A percentile compares a stretch with the other conserved stretches of the same genome.
Conservation (phyloP, 2,797 vertebrate species). For the Orientallactaga sibirica region DNA sequence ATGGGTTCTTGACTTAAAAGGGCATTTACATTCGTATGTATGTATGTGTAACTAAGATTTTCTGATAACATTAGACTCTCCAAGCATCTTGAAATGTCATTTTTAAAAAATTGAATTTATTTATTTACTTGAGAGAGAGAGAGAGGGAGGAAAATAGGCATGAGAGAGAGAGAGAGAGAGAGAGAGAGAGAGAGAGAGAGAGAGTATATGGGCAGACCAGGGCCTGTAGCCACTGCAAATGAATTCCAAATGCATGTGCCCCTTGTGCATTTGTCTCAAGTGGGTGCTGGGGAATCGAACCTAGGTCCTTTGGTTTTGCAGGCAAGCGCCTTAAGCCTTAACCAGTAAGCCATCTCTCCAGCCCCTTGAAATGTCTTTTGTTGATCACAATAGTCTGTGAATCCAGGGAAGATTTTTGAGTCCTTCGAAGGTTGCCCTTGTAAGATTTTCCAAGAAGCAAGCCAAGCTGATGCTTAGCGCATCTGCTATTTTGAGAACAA, state of each 20-base stretch:
- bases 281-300: too few species aligned
- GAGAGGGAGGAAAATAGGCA: too few species aligned
- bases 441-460: slow-evolving; percentile 21
- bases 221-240: too few species aligned
- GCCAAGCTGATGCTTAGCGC: background rate
- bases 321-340: too few species aligned
- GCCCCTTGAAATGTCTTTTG: background rate
- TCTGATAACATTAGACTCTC: background rate
- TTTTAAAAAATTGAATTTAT: background rate
- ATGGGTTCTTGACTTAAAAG: background rate
- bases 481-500: slow-evolving; percentile 43
- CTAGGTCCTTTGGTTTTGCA: too few species aligned
- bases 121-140: too few species aligned
- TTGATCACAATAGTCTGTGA: background rate
- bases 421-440: slow-evolving; percentile 20
- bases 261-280: too few species aligned
- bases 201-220: too few species aligned
- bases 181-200: too few species aligned
- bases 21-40: background rate
- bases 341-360: too few species aligned
- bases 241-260: too few species aligned
- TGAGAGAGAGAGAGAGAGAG: too few species aligned
- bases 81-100: slow-evolving; percentile 5
- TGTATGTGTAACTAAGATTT: background rate
- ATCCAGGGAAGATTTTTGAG: background rate